Percentiles rank a stretch among this genome's conserved stretches.
Conservation (phyloP, 2,888 invertebrate species). For the Cantharis nigra region DNA sequence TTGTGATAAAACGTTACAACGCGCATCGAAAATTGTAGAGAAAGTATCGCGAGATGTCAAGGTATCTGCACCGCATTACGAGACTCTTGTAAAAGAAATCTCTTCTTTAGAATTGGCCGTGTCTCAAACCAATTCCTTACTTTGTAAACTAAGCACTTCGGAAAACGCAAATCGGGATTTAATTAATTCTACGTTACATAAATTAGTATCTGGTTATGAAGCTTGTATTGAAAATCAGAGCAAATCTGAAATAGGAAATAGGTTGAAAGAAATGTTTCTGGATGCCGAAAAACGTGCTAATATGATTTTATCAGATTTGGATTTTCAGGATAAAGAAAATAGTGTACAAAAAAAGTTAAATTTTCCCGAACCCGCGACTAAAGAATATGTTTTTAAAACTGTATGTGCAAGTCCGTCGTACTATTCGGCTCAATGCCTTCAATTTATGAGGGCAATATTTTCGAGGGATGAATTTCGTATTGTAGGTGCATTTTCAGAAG, state of each 20-base stretch:
- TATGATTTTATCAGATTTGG: slow-evolving; percentile 42
- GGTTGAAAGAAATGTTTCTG: slow-evolving; percentile 63
- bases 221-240: slow-evolving; percentile 63
- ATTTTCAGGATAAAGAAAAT: slow-evolving; percentile 34
- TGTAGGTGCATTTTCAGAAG: slow-evolving; percentile 80
- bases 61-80: slow-evolving; percentile 48
- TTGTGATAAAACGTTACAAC: slow-evolving; percentile 48
- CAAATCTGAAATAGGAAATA: slow-evolving; percentile 60
- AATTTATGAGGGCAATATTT: slow-evolving; percentile 71
- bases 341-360: slow-evolving; percentile 47
- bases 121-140: slow-evolving; percentile 61
- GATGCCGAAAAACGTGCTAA: slow-evolving; percentile 61
- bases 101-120: slow-evolving; percentile 58
- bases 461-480: slow-evolving; percentile 71
- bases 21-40: slow-evolving; percentile 47
- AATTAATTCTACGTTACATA: slow-evolving; percentile 52
- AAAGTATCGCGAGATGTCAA: slow-evolving; percentile 50
- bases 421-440: slow-evolving; percentile 65
- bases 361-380: slow-evolving; percentile 62
- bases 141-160: slow-evolving; percentile 58
- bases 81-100: slow-evolving; percentile 58
- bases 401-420: slow-evolving; percentile 64
- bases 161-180: slow-evolving; percentile 51
- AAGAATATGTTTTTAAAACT: slow-evolving; percentile 70
- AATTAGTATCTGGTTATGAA: slow-evolving; percentile 63